Base-by-base conservation (phyloP, 2,797 vertebrate genomes). In the Pogoniulus pusillus region DNA sequence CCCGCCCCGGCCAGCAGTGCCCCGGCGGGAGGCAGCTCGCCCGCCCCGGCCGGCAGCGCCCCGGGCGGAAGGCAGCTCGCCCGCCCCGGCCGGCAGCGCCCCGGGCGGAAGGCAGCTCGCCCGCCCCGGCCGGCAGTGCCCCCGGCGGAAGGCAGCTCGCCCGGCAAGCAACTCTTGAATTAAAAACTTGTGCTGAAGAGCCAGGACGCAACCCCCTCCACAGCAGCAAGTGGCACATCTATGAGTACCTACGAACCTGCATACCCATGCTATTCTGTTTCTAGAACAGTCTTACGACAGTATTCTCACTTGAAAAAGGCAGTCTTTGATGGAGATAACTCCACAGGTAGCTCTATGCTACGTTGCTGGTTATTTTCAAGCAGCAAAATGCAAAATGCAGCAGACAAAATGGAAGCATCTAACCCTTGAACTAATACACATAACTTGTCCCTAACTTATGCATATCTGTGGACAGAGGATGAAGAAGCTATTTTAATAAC, bases 391-490 rank as follows among this genome's bases (percentile, higher is more conserved):
- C 43, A 12, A 54, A 74, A 30, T 1, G 32, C 69, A 73, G 16
- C 1, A 12, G 10, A 18, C 20, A 27, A 35, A 65, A 10, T 32
- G 1, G 30, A 72, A 34, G 14, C 49, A 12, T 10, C n/a, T 53
- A 34, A 39, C 39, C 1, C 13, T 1, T 8, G 3, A 26, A 34
- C 24, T 11, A 24, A 22, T 5, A 29, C 10, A 23, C 24, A 0
- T 4, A 4, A 68, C n/a, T 57, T n/a, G 74, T 16, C 26, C 53
- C 82, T 29, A 18, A 41, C 11, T n/a, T n/a, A n/a, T n/a, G n/a
- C n/a, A 3, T 2, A 45, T 4, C 19, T 17, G 14, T 1, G 12
- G 8, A 4, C 0, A 51, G 19, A 71, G 13, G 26, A 37, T 8
- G 4, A 79, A n/a, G 9, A 58, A 58, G 18, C 26, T 12, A 24